phyloP scores from a whole-genome alignment of 2,888 invertebrate genomes.

The Pristionchus fissidentatus region DNA sequence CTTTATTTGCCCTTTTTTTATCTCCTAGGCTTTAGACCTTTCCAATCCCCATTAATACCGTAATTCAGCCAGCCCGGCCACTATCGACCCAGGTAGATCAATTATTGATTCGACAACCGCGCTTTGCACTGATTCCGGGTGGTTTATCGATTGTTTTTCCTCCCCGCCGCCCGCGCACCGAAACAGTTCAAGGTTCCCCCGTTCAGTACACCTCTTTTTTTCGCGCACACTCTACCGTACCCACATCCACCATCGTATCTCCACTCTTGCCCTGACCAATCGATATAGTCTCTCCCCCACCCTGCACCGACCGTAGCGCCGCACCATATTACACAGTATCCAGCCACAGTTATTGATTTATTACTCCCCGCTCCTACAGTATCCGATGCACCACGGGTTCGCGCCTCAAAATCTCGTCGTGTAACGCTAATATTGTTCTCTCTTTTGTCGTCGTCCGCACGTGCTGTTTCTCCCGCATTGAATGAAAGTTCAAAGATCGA shows the following conservation, averaged over 20 bases:
- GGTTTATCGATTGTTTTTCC: not conserved
- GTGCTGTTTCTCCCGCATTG: not conserved
- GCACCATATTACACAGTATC: too few species aligned
- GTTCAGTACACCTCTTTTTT: not conserved
- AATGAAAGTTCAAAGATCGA: constrained; percentile 35
- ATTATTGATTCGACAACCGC: too few species aligned
- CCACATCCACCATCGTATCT: not conserved
- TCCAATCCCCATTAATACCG: constrained; percentile 3
- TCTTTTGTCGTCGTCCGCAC: not conserved
- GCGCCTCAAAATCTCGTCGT: constrained; percentile 21
- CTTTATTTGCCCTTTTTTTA: not conserved
- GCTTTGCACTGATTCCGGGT: not conserved
- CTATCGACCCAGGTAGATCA: not conserved
- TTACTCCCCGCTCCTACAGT: not conserved
- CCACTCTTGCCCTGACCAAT: not conserved
- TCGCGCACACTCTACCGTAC: not conserved
- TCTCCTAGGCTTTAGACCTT: too few species aligned
- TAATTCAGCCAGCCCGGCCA: not conserved
- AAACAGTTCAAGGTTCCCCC: not conserved
- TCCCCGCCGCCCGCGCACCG: not conserved
- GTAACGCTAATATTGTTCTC: not conserved
- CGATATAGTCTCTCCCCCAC: not conserved
- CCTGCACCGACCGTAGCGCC: not conserved
- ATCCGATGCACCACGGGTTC: constrained; percentile 18
- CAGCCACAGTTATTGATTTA: too few species aligned